Conservation (phyloP, 2,797 vertebrate species). For the Sebastes glaucus region DNA sequence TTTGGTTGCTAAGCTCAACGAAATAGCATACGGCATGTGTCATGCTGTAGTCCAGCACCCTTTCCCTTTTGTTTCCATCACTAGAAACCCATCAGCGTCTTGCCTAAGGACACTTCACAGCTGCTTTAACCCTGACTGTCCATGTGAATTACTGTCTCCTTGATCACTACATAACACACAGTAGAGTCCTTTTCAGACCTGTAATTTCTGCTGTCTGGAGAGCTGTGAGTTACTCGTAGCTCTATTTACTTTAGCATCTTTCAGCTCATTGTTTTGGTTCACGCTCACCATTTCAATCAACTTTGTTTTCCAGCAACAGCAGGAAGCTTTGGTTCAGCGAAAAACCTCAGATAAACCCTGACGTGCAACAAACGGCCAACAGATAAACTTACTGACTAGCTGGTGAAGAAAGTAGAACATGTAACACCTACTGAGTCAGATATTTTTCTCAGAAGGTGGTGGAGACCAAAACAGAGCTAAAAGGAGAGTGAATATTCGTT, state of each 20-base stretch:
- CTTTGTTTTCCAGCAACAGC: not conserved
- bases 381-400: not conserved
- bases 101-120: not conserved
- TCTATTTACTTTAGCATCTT: not conserved
- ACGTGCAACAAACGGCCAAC: not conserved
- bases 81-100: not conserved
- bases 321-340: not conserved
- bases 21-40: not conserved
- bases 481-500: not conserved
- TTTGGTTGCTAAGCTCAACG: not conserved
- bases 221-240: not conserved
- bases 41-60: too few relatives aligned
- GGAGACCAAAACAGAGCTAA: not conserved
- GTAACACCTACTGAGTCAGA: not conserved
- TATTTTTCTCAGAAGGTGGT: not conserved
- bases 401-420: not conserved
- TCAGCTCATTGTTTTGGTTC: not conserved
- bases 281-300: not conserved
- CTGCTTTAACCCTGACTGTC: not conserved
- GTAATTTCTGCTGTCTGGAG: not conserved
- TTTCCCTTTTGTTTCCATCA: not conserved
- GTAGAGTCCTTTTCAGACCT: not conserved
- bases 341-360: not conserved
- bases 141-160: not conserved
- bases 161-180: not conserved